These are phyloP conservation scores for Andrena fulva DNA, from an alignment of 2,888 invertebrate species.

Conservation along the genomic window DNA sequence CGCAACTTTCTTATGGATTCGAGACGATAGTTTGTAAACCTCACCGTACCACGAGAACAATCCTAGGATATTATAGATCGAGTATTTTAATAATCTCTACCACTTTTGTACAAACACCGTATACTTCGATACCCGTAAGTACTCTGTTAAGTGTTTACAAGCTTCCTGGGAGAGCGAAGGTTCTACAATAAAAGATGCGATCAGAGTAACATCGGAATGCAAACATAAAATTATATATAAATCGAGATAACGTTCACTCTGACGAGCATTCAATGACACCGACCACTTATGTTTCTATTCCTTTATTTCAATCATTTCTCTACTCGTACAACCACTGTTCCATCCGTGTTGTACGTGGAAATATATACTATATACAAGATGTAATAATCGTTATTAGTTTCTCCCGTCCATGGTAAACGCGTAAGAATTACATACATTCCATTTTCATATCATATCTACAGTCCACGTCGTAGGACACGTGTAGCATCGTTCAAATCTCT, in stretches of 20 bases:
- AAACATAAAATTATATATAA: background rate
- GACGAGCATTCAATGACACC: conserved; percentile 9
- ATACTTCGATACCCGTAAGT: conserved; percentile 22
- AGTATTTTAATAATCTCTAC: conserved; percentile 34
- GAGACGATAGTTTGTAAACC: conserved; percentile 27
- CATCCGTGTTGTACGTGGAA: conserved; percentile 22
- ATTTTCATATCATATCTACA: conserved; percentile 42
- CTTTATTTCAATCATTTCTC: conserved; percentile 39
- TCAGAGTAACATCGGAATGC: background rate
- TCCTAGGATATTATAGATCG: conserved; percentile 11
- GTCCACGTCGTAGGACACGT: background rate
- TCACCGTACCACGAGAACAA: conserved; percentile 22
- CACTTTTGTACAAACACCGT: conserved; percentile 38
- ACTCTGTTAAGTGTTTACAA: conserved; percentile 20
- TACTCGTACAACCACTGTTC: conserved; percentile 28
- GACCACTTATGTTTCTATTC: background rate
- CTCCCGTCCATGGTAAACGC: background rate
- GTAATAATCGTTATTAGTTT: conserved; percentile 6
- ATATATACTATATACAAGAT: conserved; percentile 46
- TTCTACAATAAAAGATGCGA: conserved; percentile 40
- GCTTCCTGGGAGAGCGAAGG: conserved; percentile 8
- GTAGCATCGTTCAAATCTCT: background rate
- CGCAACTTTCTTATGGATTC: conserved; percentile 39
- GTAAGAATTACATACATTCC: conserved; percentile 18
- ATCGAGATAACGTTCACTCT: background rate